Percentiles rank a stretch among this genome's conserved stretches.
These are phyloP conservation scores for Colletes gigas DNA, from an alignment of 1,140 invertebrate genomes.

Conservation along the genomic window DNA sequence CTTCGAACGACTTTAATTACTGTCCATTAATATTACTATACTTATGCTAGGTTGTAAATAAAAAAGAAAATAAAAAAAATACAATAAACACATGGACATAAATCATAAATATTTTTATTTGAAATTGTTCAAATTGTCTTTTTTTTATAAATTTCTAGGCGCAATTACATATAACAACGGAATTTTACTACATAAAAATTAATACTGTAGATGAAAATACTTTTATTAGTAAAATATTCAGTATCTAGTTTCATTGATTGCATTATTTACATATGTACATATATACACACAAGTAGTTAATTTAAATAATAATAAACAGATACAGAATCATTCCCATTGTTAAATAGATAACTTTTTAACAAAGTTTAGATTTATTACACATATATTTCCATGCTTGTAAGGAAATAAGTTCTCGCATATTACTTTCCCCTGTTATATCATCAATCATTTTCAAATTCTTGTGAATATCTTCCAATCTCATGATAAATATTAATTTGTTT, in stretches of 20 bases:
- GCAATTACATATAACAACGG: neutral
- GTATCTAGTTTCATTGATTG: neutral
- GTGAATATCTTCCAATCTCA: neutral
- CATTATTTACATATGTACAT: conserved; percentile 10
- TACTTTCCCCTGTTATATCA: neutral
- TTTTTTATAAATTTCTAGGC: neutral
- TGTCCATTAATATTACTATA: conserved; percentile 72
- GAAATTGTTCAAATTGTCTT: conserved; percentile 5
- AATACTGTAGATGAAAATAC: neutral
- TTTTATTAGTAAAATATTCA: neutral
- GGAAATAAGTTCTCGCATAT: neutral
- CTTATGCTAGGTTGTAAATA: conserved; percentile 76
- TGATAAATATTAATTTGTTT: neutral
- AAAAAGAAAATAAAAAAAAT: conserved; percentile 32
- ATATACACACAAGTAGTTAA: no score
- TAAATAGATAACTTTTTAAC: neutral
- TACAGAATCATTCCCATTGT: neutral
- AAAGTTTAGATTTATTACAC: neutral
- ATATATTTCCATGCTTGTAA: neutral
- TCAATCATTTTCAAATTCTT: neutral
- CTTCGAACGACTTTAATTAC: conserved; percentile 70
- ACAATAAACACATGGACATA: conserved; percentile 60
- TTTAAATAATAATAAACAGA: neutral
- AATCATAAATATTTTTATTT: conserved; percentile 48
- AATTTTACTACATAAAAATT: neutral